Evolutionary conservation across 2,113 vertebrate genomes (phyloP).

Genomic region (Hemiscyllium ocellatum): DNA sequence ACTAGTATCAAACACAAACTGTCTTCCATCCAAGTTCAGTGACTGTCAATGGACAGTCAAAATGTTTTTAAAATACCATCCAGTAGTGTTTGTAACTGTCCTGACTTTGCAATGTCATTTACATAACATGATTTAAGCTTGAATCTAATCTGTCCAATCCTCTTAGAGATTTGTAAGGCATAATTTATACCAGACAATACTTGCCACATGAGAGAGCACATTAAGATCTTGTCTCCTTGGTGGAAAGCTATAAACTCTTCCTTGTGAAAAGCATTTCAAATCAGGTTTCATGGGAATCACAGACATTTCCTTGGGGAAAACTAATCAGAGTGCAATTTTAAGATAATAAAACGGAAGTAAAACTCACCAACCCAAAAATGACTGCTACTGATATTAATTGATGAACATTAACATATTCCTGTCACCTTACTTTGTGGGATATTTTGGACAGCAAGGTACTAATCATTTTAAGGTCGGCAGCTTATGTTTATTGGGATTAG

Average conservation of each 20-base stretch:
- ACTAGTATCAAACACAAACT: not conserved
- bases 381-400: not conserved
- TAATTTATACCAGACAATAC: constrained; percentile 61
- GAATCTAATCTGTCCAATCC: constrained; percentile 68
- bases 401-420: not conserved
- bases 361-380: not conserved
- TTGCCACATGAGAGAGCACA: constrained; percentile 52
- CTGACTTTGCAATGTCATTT: constrained; percentile 73
- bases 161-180: constrained; percentile 60
- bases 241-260: constrained; percentile 47
- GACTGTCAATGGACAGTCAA: not conserved
- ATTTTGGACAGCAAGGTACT: not conserved
- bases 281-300: constrained; percentile 56
- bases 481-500: not conserved
- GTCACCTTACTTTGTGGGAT: not conserved
- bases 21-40: not conserved
- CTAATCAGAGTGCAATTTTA: constrained; percentile 40
- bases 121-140: constrained; percentile 72
- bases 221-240: constrained; percentile 50
- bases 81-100: not conserved
- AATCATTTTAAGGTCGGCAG: not conserved
- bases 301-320: constrained; percentile 50
- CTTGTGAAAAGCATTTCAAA: constrained; percentile 52
- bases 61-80: not conserved
- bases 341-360: not conserved